A percentile compares a stretch with the other conserved stretches of the same genome.
phyloP scores from a whole-genome alignment of 2,113 vertebrate species.

The Indicator maculatus region DNA sequence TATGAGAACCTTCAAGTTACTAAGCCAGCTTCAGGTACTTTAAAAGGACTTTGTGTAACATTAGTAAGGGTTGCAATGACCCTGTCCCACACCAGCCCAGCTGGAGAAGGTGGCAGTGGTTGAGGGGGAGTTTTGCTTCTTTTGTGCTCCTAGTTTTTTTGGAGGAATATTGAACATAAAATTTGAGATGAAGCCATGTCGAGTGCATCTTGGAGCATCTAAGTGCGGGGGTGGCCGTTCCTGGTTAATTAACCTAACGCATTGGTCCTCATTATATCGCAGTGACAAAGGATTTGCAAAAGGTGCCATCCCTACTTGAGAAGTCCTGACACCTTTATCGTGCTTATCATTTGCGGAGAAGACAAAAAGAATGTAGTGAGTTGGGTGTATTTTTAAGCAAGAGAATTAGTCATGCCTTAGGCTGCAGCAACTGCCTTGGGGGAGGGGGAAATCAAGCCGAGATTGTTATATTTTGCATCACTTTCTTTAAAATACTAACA shows the following conservation, averaged over 20 bases:
- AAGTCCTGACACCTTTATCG: not conserved
- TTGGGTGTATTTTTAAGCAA: not conserved
- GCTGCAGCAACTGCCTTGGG: slow-evolving; percentile 7
- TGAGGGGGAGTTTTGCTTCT: not conserved
- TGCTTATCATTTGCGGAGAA: not conserved
- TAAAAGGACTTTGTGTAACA: not conserved
- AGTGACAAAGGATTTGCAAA: not conserved
- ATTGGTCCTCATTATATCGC: not conserved
- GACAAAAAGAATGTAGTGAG: not conserved
- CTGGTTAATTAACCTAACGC: not conserved
- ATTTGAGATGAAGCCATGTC: not conserved
- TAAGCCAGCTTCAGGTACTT: not conserved
- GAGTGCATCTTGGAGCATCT: not conserved
- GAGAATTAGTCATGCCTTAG: not conserved
- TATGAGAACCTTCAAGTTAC: not conserved
- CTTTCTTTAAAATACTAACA: not conserved
- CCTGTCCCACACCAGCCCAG: not conserved
- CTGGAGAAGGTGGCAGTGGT: not conserved
- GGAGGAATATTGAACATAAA: not conserved
- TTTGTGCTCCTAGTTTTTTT: not conserved
- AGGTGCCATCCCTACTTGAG: not conserved
- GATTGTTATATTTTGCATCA: not conserved
- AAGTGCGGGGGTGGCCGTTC: not conserved
- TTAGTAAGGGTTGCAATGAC: not conserved
- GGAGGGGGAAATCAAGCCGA: not conserved